These are phyloP conservation scores for Melanostigma gelatinosum DNA, from an alignment of 2,113 vertebrate species.

Conservation along the genomic window DNA sequence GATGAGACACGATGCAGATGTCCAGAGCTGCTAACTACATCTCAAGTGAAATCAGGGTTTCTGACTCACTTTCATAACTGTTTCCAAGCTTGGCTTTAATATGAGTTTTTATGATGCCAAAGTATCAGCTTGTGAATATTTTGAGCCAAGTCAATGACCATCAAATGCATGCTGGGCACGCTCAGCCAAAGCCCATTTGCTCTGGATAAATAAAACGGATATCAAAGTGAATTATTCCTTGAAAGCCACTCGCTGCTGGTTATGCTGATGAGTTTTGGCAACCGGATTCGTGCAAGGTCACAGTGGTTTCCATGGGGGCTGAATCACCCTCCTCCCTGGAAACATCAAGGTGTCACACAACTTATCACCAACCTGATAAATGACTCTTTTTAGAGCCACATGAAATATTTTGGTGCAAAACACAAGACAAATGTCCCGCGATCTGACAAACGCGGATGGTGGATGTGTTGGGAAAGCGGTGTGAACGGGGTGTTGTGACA, in stretches of 20 bases:
- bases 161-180: conserved; percentile 14
- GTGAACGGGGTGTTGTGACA: conserved; percentile 15
- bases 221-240: conserved; percentile 27
- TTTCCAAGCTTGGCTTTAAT: background rate
- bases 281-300: conserved; percentile 11
- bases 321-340: background rate
- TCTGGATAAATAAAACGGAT: conserved; percentile 19
- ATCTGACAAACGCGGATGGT: background rate
- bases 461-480: background rate
- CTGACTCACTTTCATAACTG: conserved; percentile 5
- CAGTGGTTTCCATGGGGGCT: background rate
- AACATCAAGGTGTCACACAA: conserved; percentile 34
- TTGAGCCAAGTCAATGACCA: conserved; percentile 3
- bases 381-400: background rate
- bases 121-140: conserved; percentile 8
- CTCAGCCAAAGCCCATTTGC: conserved; percentile 11
- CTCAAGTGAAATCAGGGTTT: background rate
- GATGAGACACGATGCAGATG: conserved; percentile 4
- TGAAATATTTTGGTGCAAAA: conserved; percentile 15
- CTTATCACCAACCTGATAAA: conserved; percentile 26
- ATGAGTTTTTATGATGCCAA: conserved; percentile 10
- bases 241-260: conserved; percentile 14
- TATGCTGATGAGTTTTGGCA: background rate
- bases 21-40: conserved; percentile 3
- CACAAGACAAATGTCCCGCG: background rate